Base-by-base conservation (phyloP, 2,888 invertebrate genomes). In the Aromia moschata region DNA sequence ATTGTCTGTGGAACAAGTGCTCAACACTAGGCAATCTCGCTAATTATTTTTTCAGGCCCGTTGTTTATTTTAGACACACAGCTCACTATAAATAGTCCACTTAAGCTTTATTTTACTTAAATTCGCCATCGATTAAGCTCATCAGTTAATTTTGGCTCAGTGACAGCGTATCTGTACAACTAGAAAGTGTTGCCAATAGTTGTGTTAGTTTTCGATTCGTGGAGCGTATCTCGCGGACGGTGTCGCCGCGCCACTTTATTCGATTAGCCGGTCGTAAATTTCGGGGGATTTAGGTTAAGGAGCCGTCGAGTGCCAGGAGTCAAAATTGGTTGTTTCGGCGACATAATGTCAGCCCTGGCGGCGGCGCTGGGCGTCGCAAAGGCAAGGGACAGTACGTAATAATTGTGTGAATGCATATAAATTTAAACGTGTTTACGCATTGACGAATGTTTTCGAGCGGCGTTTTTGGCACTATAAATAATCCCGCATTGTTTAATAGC, bases 261-360 rank as follows among this genome's bases (percentile, higher is more conserved):
- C n/a, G 33, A 33, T 25, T 25, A 25, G 15, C 20, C 20, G 38
- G n/a, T 38, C n/a, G 20, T 15, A 14, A 4, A 2, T 38, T 20
- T 14, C 15, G 7, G 15, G n/a, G 17, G 18, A 49, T 38, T 20
- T 25, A 38, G 38, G 16, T 38, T 12, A 38, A 47, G 25, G 52
- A 31, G 52, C 12, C 11, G 41, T 17, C 16, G 5, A 20, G 31
- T 37, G 40, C 38, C 46, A 58, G 52, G 30, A 38, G 68, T 69
- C 74, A 79, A 75, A 78, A 80, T 80, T 79, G 80, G 79, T 73
- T 79, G 79, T 69, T 77, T 79, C 55, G 69, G 69, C 44, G 75
- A 73, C 59, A 70, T 71, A 31, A 79, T 79, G 79, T 79, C 80
- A 61, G 78, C 79, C 64, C 70, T 80, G 45, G 78, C 75, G 68